Base-by-base conservation (phyloP, 2,888 invertebrate genomes). In the Gari tellinella region DNA sequence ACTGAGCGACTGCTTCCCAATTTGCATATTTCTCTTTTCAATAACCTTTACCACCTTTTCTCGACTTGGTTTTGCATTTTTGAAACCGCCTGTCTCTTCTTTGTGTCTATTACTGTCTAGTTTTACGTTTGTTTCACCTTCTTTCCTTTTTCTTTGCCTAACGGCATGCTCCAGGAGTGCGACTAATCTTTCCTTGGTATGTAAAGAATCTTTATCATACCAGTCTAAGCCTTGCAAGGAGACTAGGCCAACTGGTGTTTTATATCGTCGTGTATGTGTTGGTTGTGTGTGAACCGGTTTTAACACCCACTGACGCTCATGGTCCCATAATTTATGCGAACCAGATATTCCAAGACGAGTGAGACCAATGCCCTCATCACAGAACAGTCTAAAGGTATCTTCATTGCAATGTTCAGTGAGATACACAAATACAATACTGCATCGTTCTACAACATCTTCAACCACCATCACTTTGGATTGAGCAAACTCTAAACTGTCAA, bases 211-310 rank as follows among this genome's bases (percentile, higher is more conserved):
- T 60, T 55, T 68, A 37, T 79, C 66, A 52, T 61, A 79, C 79
- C 79, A 79, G 48, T 79, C 69, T 14, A 79, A 64, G 17, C 79
- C 79, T 7, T 26, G 53, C 17, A 68, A 10, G 1, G 72, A 69
- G 17, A 69, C 31, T 17, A 79, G 58, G 10, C 79, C 75, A 4
- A 68, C 19, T 21, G 75, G 75, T 21, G 66, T 63, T 40, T 57
- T 40, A 21, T 79, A 79, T 14, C 37, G 2, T 15, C 75, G 48
- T 1, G 12, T 10, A 15, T 55, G 63, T 7, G 17, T 15, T 2
- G 69, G 60, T 15, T 63, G 40, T 17, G 79, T 72, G 51, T 79
- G 79, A 17, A 79, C 79, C 3, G 79, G 79, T 43, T 63, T 75
- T 2, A 79, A 46, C 12, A 61, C 48, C 65, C 68, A 75, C 25